These are phyloP conservation scores for Ricordea florida DNA, from an alignment of 92 coral and sea anemone genomes.

Conservation along the genomic window DNA sequence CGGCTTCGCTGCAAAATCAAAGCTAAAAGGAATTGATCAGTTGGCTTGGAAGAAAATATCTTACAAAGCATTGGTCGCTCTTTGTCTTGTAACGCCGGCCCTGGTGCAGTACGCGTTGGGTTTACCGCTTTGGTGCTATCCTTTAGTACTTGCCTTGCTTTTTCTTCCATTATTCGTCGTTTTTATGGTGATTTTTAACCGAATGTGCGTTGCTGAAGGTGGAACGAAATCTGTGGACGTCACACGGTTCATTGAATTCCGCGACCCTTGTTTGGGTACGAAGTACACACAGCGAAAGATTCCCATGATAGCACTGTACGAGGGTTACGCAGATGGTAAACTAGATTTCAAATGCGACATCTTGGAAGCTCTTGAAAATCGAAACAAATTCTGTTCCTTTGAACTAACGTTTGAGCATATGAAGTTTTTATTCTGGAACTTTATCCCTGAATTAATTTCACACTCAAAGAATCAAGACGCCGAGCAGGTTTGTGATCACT, in stretches of 20 bases:
- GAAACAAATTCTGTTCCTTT: constrained; percentile 75
- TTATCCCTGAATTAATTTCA: constrained; percentile 88
- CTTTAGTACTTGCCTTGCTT: constrained; percentile 43
- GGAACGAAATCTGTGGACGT: constrained; percentile 57
- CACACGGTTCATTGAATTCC: constrained; percentile 74
- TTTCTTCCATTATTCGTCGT: constrained; percentile 74
- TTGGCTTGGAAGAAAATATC: constrained; percentile 93
- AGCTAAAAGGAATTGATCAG: constrained; percentile 70
- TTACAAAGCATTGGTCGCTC: constrained; percentile 69
- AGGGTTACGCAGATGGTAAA: constrained; percentile 96
- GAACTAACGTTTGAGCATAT: constrained; percentile 86
- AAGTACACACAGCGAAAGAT: constrained; percentile 72
- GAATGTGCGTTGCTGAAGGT: constrained; percentile 68
- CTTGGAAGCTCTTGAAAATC: constrained; percentile 89
- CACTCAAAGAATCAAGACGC: constrained; percentile 93
- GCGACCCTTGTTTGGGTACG: constrained; percentile 67
- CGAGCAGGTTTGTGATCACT: constrained; percentile 97
- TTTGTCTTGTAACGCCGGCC: constrained; percentile 77
- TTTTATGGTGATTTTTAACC: constrained; percentile 79
- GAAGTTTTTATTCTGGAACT: constrained; percentile 76
- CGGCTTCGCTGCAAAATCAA: constrained; percentile 60
- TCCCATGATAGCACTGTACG: constrained; percentile 84
- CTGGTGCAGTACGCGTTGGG: constrained; percentile 72
- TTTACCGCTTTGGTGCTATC: constrained; percentile 94
- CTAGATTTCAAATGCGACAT: constrained; percentile 92